A percentile compares a stretch with the other conserved stretches of the same genome.
These are phyloP conservation scores for Metopolophium dirhodum DNA, from an alignment of 1,140 invertebrate genomes.

Conservation along the genomic window DNA sequence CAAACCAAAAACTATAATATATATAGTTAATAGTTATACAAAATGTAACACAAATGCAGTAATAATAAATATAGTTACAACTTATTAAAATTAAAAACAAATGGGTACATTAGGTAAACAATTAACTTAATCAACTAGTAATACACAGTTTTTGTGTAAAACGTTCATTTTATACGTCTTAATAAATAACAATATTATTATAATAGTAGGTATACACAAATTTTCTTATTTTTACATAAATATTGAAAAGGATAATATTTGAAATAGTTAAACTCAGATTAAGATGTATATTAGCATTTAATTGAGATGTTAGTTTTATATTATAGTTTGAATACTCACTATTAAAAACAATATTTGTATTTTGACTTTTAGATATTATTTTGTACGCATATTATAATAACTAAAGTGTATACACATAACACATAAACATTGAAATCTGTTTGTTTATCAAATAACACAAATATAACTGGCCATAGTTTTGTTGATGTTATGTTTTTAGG, in stretches of 20 bases:
- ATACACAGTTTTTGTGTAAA: neutral
- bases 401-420: neutral
- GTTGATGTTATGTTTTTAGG: neutral
- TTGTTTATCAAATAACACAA: neutral
- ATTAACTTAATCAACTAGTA: neutral
- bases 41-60: neutral
- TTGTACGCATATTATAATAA: neutral
- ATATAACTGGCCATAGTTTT: neutral
- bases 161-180: neutral
- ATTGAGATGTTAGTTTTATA: neutral
- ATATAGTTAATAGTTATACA: neutral
- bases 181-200: neutral
- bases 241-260: neutral
- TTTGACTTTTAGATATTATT: neutral
- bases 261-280: neutral
- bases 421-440: neutral
- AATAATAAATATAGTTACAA: neutral
- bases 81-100: neutral
- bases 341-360: slow-evolving; percentile 1
- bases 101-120: neutral
- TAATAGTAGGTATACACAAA: neutral
- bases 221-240: neutral
- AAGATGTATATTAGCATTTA: neutral
- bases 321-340: neutral
- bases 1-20: neutral